phyloP scores from a whole-genome alignment of 2,113 vertebrate genomes.

The Meriones unguiculatus region DNA sequence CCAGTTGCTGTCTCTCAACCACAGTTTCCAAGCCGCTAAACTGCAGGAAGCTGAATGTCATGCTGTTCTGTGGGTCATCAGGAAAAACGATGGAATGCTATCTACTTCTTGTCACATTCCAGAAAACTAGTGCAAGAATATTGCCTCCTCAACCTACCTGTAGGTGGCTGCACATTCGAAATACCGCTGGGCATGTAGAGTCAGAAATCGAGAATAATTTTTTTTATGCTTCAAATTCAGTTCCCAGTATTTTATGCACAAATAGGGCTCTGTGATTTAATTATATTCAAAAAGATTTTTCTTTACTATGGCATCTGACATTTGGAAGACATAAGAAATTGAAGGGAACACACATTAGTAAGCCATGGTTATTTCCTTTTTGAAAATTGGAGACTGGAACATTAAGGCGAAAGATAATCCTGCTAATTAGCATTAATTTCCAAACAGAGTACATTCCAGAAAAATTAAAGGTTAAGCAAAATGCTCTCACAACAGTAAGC shows the following conservation, averaged over 20 bases:
- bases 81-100: not conserved
- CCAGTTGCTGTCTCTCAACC: not conserved
- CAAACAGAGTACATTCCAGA: not conserved
- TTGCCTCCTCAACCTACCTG: not conserved
- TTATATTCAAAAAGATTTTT: constrained; percentile 50
- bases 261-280: constrained; percentile 31
- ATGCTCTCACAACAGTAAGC: constrained; percentile 32
- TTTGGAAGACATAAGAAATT: constrained; percentile 38
- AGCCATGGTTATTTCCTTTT: constrained; percentile 43
- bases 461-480: constrained; percentile 50
- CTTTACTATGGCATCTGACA: constrained; percentile 18
- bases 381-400: constrained; percentile 32
- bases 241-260: not conserved
- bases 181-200: not conserved
- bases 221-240: constrained; percentile 54
- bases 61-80: not conserved
- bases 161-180: not conserved
- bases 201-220: constrained; percentile 25
- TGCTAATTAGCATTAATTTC: constrained; percentile 55
- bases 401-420: not conserved
- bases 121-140: not conserved
- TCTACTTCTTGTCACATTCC: constrained; percentile 20
- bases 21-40: constrained; percentile 44
- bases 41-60: constrained; percentile 7
- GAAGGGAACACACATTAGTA: constrained; percentile 12